Evolutionary conservation across 2,888 invertebrate genomes (phyloP).

Genomic region (Apamea sordens): DNA sequence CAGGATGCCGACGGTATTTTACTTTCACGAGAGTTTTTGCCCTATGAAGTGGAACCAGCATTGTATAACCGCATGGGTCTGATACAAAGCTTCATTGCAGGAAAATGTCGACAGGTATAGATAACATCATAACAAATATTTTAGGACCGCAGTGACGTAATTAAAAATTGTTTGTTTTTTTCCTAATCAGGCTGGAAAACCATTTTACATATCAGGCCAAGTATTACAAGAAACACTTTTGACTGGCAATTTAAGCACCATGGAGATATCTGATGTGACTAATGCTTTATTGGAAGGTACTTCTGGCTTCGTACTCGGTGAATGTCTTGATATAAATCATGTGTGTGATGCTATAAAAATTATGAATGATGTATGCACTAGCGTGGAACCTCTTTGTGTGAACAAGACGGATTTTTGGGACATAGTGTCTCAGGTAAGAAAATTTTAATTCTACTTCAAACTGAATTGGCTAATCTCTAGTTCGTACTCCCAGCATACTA

Average conservation of each 20-base stretch:
- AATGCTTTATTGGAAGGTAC: conserved; percentile 81
- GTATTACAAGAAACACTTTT: conserved; percentile 71
- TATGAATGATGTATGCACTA: conserved; percentile 76
- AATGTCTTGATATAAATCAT: conserved; percentile 66
- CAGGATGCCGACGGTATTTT: conserved; percentile 82
- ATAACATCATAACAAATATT: background rate
- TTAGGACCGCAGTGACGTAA: no score
- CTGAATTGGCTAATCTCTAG: no score
- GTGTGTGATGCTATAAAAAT: conserved; percentile 70
- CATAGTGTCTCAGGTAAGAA: conserved; percentile 72
- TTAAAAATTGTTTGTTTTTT: background rate
- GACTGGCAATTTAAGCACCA: conserved; percentile 64
- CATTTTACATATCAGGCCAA: conserved; percentile 80
- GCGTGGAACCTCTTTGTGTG: conserved; percentile 76
- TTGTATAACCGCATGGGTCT: conserved; percentile 69
- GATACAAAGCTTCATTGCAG: conserved; percentile 81
- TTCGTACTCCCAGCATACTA: background rate
- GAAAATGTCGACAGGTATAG: conserved; percentile 81
- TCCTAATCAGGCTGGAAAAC: conserved; percentile 78
- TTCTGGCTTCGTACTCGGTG: conserved; percentile 78
- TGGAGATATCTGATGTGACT: conserved; percentile 78
- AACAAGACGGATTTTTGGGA: conserved; percentile 73
- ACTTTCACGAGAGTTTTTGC: conserved; percentile 78
- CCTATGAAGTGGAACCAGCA: conserved; percentile 75
- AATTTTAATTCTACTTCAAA: background rate